Percentiles rank a stretch among this genome's conserved stretches.
Evolutionary conservation across 1,140 invertebrate species (phyloP).

Genomic region (Pantala flavescens): DNA sequence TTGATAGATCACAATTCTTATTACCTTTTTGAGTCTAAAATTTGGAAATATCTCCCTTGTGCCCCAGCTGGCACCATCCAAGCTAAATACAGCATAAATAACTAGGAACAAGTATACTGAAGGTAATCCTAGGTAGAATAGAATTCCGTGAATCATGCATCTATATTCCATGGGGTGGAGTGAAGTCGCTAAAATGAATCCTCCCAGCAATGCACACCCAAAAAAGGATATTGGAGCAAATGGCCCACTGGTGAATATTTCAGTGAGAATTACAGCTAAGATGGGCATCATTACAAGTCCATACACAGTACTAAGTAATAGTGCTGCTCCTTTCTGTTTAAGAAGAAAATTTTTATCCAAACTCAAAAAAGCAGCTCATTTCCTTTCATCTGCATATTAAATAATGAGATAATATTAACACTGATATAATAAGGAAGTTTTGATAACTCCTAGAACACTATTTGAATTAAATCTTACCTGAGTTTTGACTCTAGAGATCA

Average conservation of each 20-base stretch:
- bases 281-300: conserved; percentile 88
- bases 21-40: conserved; percentile 32
- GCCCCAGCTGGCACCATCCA: conserved; percentile 85
- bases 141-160: conserved; percentile 64
- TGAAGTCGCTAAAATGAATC: conserved; percentile 58
- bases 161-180: conserved; percentile 70
- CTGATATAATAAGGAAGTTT: too few species aligned
- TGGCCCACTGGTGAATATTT: conserved; percentile 68
- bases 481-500: too few species aligned
- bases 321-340: conserved; percentile 49
- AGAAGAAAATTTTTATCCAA: too few species aligned
- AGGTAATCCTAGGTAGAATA: conserved; percentile 86
- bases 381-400: too few species aligned
- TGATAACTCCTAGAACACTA: too few species aligned
- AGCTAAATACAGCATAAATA: conserved; percentile 81
- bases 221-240: conserved; percentile 69
- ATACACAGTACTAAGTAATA: conserved; percentile 65
- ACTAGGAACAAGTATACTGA: conserved; percentile 89
- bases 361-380: too few species aligned
- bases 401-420: too few species aligned
- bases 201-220: conserved; percentile 48
- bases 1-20: not conserved
- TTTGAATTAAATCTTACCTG: too few species aligned
- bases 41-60: conserved; percentile 57
- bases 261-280: conserved; percentile 70